These are phyloP conservation scores for Coelinius sp. DNA, from an alignment of 2,888 invertebrate species.

Conservation along the genomic window DNA sequence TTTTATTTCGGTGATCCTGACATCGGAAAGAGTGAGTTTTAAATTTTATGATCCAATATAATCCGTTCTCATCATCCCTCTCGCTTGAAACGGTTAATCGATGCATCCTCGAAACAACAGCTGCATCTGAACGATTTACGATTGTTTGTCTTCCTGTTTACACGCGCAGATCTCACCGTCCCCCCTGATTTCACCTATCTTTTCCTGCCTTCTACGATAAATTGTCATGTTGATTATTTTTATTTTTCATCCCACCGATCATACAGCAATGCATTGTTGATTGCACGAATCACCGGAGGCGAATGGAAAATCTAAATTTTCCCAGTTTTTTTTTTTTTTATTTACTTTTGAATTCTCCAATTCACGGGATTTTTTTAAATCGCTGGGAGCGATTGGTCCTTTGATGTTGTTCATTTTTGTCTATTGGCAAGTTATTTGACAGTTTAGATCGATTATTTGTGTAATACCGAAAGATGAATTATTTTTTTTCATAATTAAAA, in stretches of 20 bases:
- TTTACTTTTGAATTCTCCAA: background rate
- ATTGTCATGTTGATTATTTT: constrained; percentile 15
- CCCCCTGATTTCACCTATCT: background rate
- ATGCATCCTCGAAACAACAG: constrained; percentile 33
- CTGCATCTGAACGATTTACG: constrained; percentile 44
- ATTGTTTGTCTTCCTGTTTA: constrained; percentile 45
- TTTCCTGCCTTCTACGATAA: constrained; percentile 23
- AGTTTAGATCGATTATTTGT: too few species aligned
- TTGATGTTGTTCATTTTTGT: too few species aligned
- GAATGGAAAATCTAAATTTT: constrained; percentile 1
- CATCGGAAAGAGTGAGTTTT: too few species aligned
- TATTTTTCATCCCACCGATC: background rate
- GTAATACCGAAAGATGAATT: too few species aligned
- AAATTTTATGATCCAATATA: constrained; percentile 10
- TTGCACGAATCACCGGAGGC: constrained; percentile 13
- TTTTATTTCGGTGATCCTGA: too few species aligned
- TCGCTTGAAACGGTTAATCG: constrained; percentile 29
- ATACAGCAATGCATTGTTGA: constrained; percentile 13
- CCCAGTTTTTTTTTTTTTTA: background rate
- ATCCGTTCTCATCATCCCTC: too few species aligned
- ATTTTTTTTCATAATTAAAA: too few species aligned
- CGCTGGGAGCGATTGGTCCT: background rate
- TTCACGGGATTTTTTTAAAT: background rate
- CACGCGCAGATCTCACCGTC: background rate
- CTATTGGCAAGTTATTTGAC: too few species aligned